These are phyloP conservation scores for Troides helena DNA, from an alignment of 2,888 invertebrate species.

Conservation along the genomic window DNA sequence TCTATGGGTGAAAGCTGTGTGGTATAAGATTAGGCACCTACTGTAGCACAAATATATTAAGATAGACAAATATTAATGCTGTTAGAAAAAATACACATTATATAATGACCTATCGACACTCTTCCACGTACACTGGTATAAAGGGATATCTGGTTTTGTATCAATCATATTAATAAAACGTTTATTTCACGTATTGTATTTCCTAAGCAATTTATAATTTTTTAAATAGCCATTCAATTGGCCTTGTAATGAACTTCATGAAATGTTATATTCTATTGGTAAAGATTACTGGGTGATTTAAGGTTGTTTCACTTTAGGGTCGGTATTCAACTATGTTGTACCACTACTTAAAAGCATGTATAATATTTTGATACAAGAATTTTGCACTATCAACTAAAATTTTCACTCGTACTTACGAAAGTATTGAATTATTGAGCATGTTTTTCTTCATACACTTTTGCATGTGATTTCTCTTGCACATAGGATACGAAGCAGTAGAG, in stretches of 20 bases:
- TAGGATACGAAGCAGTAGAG: slow-evolving; percentile 85
- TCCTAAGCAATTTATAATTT: too few relatives aligned
- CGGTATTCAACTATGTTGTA: slow-evolving; percentile 2
- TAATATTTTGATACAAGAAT: slow-evolving; percentile 1
- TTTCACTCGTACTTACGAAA: slow-evolving; percentile 5
- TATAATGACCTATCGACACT: neutral
- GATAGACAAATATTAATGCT: neutral
- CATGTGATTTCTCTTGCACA: slow-evolving; percentile 79
- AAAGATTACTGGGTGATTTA: neutral
- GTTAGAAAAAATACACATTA: neutral
- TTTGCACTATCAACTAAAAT: slow-evolving; percentile 15
- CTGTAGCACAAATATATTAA: slow-evolving; percentile 11
- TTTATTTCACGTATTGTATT: neutral
- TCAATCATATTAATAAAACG: neutral
- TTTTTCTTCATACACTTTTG: slow-evolving; percentile 70
- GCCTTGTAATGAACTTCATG: too few relatives aligned
- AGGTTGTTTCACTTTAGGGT: neutral
- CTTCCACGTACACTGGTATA: neutral
- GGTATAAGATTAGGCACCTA: slow-evolving; percentile 38
- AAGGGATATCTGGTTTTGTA: neutral
- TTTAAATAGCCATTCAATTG: too few relatives aligned
- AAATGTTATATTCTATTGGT: too few relatives aligned
- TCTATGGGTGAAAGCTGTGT: slow-evolving; percentile 22
- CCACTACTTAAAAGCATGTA: slow-evolving; percentile 29
- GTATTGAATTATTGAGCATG: slow-evolving; percentile 48